Evolutionary conservation across 2,113 vertebrate species (phyloP), one percentile per base, ranked within the genome.

Genomic region (Phycodurus eques): DNA sequence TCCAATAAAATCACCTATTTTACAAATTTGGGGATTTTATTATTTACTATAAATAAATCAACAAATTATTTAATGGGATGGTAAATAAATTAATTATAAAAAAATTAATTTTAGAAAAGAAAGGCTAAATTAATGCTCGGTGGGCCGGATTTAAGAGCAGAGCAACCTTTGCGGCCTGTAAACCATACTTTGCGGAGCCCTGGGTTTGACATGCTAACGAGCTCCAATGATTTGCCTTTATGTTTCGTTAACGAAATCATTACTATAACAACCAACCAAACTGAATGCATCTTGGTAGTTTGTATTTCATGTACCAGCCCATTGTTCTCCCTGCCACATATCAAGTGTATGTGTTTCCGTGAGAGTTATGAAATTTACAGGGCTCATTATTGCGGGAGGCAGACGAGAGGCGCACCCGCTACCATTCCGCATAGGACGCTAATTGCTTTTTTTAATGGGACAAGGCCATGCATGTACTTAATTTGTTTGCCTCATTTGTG

Each of bases 361-460:
- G n/a, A 46, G 63, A 46, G 68, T 51, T 33, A 65, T 0, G 12
- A 83, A 67, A 80, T 81, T 83, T 80, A 71, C 64, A 67, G 56
- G 31, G 31, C 69, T 78, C 68, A 74, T 81, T 71, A 67, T 60
- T 68, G 43, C 61, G 43, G 33, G 4, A 70, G 68, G 57, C 75
- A 20, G 46, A 5, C 22, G 10, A 71, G 68, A 44, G 68, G 70
- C 62, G 19, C 61, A 33, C 0, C 53, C 70, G 19, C 60, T 33
- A 1, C 47, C 73, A 20, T 65, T 65, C 47, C 56, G 56, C 78
- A 74, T 54, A 22, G 71, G 54, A 71, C 43, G 3, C 63, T 73
- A 85, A 88, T 85, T 74, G 79, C 77, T 73, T 86, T 87, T 81
- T 80, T 80, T 83, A 83, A 85, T 75, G 49, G 60, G 42, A 71